phyloP scores from a whole-genome alignment of 1,140 invertebrate genomes.

The Hyposmocoma kahamanoa region DNA sequence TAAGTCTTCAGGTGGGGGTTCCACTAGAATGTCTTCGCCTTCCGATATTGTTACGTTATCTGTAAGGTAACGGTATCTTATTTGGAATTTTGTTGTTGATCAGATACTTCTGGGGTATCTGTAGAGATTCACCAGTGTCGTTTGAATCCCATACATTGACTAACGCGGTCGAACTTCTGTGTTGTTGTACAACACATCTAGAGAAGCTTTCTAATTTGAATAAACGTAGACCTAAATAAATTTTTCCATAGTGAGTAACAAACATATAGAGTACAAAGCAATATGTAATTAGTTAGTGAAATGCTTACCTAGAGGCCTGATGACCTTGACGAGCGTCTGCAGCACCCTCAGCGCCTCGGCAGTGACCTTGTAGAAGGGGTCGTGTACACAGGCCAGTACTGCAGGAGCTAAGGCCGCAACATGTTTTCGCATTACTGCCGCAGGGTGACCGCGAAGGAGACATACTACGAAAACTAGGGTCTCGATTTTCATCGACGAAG shows the following conservation, averaged over 20 bases:
- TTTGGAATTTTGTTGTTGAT: no score
- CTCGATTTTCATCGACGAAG: conserved; percentile 99
- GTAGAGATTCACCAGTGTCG: no score
- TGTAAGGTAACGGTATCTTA: no score
- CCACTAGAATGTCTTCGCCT: conserved; percentile 27
- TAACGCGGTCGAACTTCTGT: no score
- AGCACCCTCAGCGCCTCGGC: conserved; percentile 93
- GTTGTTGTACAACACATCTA: no score
- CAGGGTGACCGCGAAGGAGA: conserved; percentile 84
- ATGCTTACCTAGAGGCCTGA: conserved; percentile 87
- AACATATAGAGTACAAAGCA: no score
- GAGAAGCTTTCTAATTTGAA: no score
- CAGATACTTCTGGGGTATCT: no score
- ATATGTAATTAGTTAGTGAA: no score
- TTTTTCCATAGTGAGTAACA: no score
- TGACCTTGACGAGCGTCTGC: conserved; percentile 95
- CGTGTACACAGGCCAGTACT: conserved; percentile 90
- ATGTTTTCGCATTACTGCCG: conserved; percentile 78
- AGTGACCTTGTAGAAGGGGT: conserved; percentile 99
- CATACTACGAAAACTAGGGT: conserved; percentile 95
- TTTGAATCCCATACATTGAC: no score
- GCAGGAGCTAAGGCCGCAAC: conserved; percentile 90
- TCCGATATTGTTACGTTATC: conserved; percentile 28
- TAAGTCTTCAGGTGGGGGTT: conserved; percentile 78
- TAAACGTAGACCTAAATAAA: no score